Evolutionary conservation across 2,888 invertebrate genomes (phyloP).

Genomic region (Schrankia costaestrigalis): DNA sequence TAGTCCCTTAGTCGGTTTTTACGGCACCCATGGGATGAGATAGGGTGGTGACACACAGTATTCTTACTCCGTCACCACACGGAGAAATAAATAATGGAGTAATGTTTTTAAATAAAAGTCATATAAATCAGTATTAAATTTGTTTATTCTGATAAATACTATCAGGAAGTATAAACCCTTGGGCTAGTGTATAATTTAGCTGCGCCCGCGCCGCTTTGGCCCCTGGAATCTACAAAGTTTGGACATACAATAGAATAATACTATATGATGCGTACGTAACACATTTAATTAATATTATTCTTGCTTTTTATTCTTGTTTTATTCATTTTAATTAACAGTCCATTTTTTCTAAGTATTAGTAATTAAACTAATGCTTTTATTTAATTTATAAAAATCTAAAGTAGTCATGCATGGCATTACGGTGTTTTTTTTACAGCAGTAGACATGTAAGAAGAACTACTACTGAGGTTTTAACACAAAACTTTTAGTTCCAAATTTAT

Average conservation of each 20-base stretch:
- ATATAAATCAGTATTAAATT: constrained; percentile 36
- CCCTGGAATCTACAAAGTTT: constrained; percentile 30
- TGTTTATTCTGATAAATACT: constrained; percentile 77
- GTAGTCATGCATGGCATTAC: neutral
- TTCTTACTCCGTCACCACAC: neutral
- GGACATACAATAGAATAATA: constrained; percentile 19
- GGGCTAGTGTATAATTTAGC: constrained; percentile 81
- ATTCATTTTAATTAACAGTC: constrained; percentile 28
- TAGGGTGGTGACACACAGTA: neutral
- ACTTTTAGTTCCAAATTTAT: no score
- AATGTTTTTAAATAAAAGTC: constrained; percentile 50
- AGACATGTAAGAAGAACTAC: no score
- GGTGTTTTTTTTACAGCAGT: constrained; percentile 12
- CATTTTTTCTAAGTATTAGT: constrained; percentile 28
- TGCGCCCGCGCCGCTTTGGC: constrained; percentile 68
- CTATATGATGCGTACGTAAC: constrained; percentile 17
- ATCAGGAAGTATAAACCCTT: constrained; percentile 81
- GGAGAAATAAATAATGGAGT: neutral
- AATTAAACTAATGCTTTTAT: constrained; percentile 24
- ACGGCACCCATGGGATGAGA: no score
- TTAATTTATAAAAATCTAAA: constrained; percentile 1
- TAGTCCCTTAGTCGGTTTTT: no score
- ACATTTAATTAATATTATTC: no score
- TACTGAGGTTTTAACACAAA: no score
- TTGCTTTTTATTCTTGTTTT: constrained; percentile 7